Base-by-base conservation (phyloP, 2,888 invertebrate species). In the Arge pagana region DNA sequence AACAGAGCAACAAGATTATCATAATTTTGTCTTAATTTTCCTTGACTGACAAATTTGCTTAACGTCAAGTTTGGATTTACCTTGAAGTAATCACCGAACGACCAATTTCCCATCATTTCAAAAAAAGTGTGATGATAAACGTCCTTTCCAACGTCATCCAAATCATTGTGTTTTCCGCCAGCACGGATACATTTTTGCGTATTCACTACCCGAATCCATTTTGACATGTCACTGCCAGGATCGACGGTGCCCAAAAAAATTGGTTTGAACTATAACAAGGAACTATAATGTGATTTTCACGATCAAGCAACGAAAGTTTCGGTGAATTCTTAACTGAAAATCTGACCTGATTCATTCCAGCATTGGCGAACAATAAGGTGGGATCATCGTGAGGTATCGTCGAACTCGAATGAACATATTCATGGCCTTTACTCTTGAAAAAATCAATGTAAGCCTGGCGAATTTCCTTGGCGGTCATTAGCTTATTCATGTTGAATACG, bases 61-160 rank as follows among this genome's bases (percentile, higher is more conserved):
- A 15, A 18, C 13, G 7, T 11, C 18, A 35, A 10, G 19, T 8
- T 3, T 10, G n/a, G 15, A 51, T 48, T 58, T 66, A 85, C 86
- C 79, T 99, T 99, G 77, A 99, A 99, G 75, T 98, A 99, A 78
- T 99, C 97, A n/a, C 98, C 98, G 80, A 99, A 99, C 0, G 98
- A 99, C 99, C 99, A 99, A 77, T 99, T 99, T 5, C 99, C 99
- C 83, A 99, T 84, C 99, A 99, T 99, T 82, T 99, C 99, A 79
- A 99, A 99, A 79, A 98, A 99, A 3, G 99, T 99, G 70, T 99
- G 99, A 81, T 99, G 99, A 71, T 99, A 99, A 2, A 97, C 96
- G 81, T 99, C 99, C 80, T 98, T 98, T 24, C 99, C 99, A 7
- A 99, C 99, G 82, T 99, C 99, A 79, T 99, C 99, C 54, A 99